Conservation (phyloP, 2,888 invertebrate genomes). For the Tenthredo livida region DNA sequence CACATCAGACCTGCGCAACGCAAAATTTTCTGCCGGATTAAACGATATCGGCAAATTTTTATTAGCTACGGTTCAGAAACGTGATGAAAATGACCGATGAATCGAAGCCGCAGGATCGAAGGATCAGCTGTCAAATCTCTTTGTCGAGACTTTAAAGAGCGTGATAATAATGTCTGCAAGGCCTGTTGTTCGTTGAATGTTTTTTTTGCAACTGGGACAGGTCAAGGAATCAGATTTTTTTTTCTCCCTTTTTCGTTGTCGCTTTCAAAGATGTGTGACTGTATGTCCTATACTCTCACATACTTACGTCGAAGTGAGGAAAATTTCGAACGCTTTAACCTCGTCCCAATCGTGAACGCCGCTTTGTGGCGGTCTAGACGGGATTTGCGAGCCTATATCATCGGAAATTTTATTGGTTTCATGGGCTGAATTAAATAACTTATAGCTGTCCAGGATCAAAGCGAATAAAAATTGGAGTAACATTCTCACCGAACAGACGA, state of each 20-base stretch:
- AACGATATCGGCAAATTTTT: background rate
- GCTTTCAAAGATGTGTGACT: background rate
- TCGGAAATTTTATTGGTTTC: background rate
- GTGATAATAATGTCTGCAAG: slow-evolving; percentile 13
- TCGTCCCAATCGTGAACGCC: background rate
- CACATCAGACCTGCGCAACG: background rate
- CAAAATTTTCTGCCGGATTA: background rate
- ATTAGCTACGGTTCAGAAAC: background rate
- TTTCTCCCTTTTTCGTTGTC: background rate
- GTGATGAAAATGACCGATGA: slow-evolving; percentile 9
- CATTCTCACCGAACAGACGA: background rate
- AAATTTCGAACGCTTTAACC: background rate
- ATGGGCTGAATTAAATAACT: background rate
- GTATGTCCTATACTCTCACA: background rate
- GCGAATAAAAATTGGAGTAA: background rate
- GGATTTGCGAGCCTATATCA: background rate
- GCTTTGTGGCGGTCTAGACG: background rate
- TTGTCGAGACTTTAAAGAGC: slow-evolving; percentile 10
- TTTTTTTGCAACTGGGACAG: slow-evolving; percentile 23
- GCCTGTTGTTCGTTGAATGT: slow-evolving; percentile 11
- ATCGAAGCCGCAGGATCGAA: background rate
- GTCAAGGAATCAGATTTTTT: slow-evolving; percentile 14
- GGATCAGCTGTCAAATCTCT: slow-evolving; percentile 11
- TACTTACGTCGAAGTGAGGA: background rate
- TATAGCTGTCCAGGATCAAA: background rate